Conservation (phyloP, 92 coral and sea anemone genomes). For the Hydrozoanthus gracilis region DNA sequence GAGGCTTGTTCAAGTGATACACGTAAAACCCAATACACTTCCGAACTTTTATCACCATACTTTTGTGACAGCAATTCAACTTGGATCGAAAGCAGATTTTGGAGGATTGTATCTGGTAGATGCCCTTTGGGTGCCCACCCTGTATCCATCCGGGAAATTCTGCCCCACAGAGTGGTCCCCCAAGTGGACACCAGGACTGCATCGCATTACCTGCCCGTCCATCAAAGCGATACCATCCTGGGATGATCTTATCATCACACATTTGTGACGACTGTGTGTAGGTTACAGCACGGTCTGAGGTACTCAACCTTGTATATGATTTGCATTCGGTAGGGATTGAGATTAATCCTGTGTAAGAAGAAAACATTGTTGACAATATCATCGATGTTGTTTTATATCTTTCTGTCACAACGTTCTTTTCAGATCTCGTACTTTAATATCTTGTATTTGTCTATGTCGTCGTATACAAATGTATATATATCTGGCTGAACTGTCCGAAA, state of each 20-base stretch:
- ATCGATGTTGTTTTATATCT: too few species aligned
- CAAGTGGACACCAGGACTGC: conserved; percentile 30
- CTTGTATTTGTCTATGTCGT: too few species aligned
- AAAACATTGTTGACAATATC: too few species aligned
- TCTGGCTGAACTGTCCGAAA: too few species aligned
- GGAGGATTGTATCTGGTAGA: background rate
- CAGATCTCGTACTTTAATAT: too few species aligned
- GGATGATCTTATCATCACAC: conserved; percentile 43
- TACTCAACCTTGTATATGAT: background rate
- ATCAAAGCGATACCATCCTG: conserved; percentile 61
- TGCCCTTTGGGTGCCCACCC: conserved; percentile 45
- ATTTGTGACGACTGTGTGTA: background rate
- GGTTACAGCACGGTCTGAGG: background rate
- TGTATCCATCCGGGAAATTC: conserved; percentile 51
- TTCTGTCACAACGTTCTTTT: too few species aligned
- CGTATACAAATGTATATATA: too few species aligned
- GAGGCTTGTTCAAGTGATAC: conserved; percentile 17
- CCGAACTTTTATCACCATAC: conserved; percentile 14
- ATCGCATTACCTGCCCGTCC: conserved; percentile 58
- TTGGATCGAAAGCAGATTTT: conserved; percentile 45
- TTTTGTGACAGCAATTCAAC: background rate
- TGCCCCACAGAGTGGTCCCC: conserved; percentile 42
- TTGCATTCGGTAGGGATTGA: conserved; percentile 19
- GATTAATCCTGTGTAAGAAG: too few species aligned
- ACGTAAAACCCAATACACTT: conserved; percentile 43